phyloP scores from a whole-genome alignment of 2,888 invertebrate genomes.

The Drosophila pegasa region DNA sequence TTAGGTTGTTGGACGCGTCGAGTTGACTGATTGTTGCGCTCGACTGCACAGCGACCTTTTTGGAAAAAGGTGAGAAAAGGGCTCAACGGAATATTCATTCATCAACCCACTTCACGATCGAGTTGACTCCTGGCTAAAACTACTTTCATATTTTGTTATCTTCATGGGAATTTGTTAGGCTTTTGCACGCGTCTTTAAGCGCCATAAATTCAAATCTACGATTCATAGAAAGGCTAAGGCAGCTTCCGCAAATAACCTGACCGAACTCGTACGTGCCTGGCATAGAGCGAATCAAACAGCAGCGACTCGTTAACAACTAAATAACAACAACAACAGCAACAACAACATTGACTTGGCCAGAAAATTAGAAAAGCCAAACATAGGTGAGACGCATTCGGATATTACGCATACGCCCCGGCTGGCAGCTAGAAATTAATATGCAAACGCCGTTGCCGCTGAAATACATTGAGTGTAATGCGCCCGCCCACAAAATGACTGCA shows the following conservation, averaged over 20 bases:
- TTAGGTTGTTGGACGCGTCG: constrained; percentile 39
- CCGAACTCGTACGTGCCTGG: constrained; percentile 43
- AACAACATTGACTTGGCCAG: constrained; percentile 4
- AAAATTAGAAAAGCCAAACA: constrained; percentile 40
- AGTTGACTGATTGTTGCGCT: constrained; percentile 28
- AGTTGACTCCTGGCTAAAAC: background rate
- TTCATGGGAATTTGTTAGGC: background rate
- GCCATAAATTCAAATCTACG: constrained; percentile 13
- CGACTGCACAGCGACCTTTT: constrained; percentile 15
- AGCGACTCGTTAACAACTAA: constrained; percentile 55
- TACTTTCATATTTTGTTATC: background rate
- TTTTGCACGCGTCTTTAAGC: background rate
- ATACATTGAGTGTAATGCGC: constrained; percentile 65
- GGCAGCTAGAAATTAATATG: constrained; percentile 66
- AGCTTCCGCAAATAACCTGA: constrained; percentile 25
- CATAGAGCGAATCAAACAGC: constrained; percentile 37
- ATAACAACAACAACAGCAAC: constrained; percentile 35
- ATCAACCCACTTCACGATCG: background rate
- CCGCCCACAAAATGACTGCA: constrained; percentile 41
- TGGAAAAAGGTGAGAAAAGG: background rate
- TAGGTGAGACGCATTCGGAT: constrained; percentile 40
- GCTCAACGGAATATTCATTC: background rate
- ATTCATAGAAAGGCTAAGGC: constrained; percentile 34
- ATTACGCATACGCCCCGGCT: constrained; percentile 45
- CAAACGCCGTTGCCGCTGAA: constrained; percentile 56